Conservation (phyloP, 2,797 vertebrate species). For the Xiphorhynchus erythropygius region DNA sequence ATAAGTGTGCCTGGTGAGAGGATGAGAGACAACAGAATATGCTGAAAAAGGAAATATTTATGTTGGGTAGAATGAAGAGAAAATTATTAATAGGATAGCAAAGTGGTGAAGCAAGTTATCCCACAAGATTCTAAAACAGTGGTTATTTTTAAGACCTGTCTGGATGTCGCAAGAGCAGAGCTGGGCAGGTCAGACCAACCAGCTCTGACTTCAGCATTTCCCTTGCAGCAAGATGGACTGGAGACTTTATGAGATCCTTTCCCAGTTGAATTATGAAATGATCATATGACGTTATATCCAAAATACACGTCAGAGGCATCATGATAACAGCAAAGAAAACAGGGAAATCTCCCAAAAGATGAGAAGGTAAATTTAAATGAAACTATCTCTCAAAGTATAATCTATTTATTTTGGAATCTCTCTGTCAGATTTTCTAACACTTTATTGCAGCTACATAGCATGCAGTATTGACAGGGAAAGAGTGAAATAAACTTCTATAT, state of each 20-base stretch:
- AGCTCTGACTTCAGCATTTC: background rate
- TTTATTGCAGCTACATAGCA: background rate
- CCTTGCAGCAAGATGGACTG: background rate
- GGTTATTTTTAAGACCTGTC: background rate
- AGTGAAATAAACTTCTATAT: background rate
- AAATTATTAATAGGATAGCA: background rate
- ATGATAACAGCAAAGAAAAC: background rate
- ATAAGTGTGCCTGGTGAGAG: accelerated
- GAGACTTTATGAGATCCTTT: background rate
- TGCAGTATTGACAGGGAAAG: background rate
- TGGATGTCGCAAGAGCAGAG: background rate
- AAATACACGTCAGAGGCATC: background rate
- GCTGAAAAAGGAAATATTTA: background rate
- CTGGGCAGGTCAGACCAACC: background rate
- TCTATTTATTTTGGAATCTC: background rate
- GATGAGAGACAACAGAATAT: accelerated
- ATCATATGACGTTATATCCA: background rate
- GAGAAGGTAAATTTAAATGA: background rate
- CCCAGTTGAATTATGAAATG: background rate
- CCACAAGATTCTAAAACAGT: background rate
- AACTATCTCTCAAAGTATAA: background rate
- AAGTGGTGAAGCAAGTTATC: background rate
- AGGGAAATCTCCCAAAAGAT: background rate
- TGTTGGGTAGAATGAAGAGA: accelerated
- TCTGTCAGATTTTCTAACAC: background rate